Evolutionary conservation across 2,888 invertebrate species (phyloP), one percentile per base, ranked within the genome.

Genomic region (Dromius quadrimaculatus): DNA sequence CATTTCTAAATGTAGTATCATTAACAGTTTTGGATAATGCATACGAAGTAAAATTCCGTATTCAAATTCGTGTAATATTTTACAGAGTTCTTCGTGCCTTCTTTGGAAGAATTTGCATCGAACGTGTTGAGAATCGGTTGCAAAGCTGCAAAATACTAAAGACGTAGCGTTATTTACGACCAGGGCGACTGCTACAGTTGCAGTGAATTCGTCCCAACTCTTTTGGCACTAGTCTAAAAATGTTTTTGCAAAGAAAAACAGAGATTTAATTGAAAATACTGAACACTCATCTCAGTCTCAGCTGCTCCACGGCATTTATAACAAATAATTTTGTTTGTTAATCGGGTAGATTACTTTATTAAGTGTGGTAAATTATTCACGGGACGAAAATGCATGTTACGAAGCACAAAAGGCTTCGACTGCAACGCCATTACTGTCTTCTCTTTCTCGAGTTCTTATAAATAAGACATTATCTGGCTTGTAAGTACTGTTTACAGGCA

Each of bases 401-500:
- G 9, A 32, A 6, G 5, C 8, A 32, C 32, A 32, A 32, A 6
- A 32, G 5, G 9, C 32, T 32, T 5, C 32, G 32, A 5, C 34
- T 20, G 59, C 47, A 47, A 22, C 20, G 73, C 50, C 71, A 28
- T 61, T 69, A 59, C 28, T 15, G 73, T 75, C 74, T 75, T 75
- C 76, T 75, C 74, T 75, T 73, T 74, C 76, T 71, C 71, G 66
- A 73, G 74, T 66, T 70, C 79, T 78, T 79, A 80, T 80, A 80
- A 80, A 80, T 80, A 80, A 80, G 80, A 80, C 80, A 80, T 80
- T 80, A 80, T 80, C 80, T 80, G 74, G 74, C 75, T 76, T 75
- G 76, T 77, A 78, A 77, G 77, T 77, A 78, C 77, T 77, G 79
- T 76, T 78, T 78, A 78, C 77, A 75, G 78, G 76, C 75, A 77